phyloP scores from a whole-genome alignment of 1,140 invertebrate species.

The Saccostrea echinata region DNA sequence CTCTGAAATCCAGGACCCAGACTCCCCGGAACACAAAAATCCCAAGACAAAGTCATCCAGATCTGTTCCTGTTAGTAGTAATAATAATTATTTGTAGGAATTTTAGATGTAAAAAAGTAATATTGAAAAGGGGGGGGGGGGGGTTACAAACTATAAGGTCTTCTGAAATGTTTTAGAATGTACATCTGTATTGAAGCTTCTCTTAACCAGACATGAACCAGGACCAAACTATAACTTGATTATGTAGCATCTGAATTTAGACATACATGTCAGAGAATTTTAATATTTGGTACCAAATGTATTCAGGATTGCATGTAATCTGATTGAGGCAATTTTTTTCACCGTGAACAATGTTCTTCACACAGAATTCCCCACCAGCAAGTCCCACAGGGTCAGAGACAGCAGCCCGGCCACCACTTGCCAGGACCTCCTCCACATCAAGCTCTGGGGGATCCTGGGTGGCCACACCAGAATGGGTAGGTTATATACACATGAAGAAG shows the following conservation, averaged over 20 bases:
- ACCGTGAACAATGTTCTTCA: background rate
- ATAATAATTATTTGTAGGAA: background rate
- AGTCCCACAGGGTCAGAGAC: conserved; percentile 60
- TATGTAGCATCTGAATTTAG: too few relatives aligned
- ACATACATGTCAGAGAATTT: too few relatives aligned
- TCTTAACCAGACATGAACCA: too few relatives aligned
- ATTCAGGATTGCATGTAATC: too few relatives aligned
- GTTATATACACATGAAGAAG: conserved; percentile 31
- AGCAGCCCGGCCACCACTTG: conserved; percentile 54
- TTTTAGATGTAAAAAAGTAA: too few relatives aligned
- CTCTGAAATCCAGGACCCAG: conserved; percentile 71
- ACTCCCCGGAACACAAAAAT: conserved; percentile 1
- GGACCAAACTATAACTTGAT: too few relatives aligned
- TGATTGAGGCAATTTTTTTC: too few relatives aligned
- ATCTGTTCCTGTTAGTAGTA: background rate
- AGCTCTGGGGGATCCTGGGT: conserved; percentile 83
- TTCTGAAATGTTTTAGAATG: too few relatives aligned
- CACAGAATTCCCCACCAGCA: conserved; percentile 62
- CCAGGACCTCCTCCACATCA: conserved; percentile 56
- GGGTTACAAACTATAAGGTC: too few relatives aligned
- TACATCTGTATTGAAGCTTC: too few relatives aligned
- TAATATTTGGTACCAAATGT: too few relatives aligned
- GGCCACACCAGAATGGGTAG: conserved; percentile 93
- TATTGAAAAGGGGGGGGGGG: too few relatives aligned
- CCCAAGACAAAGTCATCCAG: background rate